A percentile compares a stretch with the other conserved stretches of the same genome.
These are phyloP conservation scores for Nycticryphes semicollaris DNA, from an alignment of 2,113 vertebrate species.

Conservation along the genomic window DNA sequence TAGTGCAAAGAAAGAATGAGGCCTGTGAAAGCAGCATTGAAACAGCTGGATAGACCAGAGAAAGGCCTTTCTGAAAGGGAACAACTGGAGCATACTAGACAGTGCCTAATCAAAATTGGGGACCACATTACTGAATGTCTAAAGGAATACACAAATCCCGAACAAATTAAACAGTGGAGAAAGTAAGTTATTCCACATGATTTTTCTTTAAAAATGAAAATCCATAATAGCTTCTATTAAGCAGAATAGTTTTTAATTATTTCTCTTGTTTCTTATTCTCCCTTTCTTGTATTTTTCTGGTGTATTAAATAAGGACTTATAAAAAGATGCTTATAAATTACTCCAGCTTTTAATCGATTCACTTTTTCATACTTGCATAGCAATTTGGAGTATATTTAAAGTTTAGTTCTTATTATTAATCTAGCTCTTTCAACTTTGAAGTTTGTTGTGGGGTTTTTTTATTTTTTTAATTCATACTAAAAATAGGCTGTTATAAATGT, in stretches of 20 bases:
- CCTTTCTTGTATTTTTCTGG: neutral
- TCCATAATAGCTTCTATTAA: neutral
- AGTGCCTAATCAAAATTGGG: constrained; percentile 95
- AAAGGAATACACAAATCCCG: constrained; percentile 92
- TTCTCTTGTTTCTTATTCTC: neutral
- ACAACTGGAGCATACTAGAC: constrained; percentile 93
- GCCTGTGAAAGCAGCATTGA: constrained; percentile 94
- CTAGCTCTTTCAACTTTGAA: neutral
- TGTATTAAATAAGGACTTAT: constrained; percentile 3
- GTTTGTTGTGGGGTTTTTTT: neutral
- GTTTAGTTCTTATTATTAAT: neutral
- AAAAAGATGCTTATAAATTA: neutral
- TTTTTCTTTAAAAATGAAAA: neutral
- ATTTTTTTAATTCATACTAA: neutral
- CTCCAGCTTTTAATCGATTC: neutral
- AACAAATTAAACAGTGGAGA: constrained; percentile 96
- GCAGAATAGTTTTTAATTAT: neutral
- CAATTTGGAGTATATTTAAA: constrained; percentile 7
- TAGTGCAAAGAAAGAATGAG: constrained; percentile 98
- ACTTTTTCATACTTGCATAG: neutral
- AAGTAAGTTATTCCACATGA: constrained; percentile 79
- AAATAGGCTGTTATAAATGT: constrained; percentile 1
- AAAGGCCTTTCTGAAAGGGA: constrained; percentile 96
- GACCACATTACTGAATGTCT: constrained; percentile 97
- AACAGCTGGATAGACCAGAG: constrained; percentile 95